Base-by-base conservation (phyloP, 2,888 invertebrate genomes). In the Diaphora mendica region DNA sequence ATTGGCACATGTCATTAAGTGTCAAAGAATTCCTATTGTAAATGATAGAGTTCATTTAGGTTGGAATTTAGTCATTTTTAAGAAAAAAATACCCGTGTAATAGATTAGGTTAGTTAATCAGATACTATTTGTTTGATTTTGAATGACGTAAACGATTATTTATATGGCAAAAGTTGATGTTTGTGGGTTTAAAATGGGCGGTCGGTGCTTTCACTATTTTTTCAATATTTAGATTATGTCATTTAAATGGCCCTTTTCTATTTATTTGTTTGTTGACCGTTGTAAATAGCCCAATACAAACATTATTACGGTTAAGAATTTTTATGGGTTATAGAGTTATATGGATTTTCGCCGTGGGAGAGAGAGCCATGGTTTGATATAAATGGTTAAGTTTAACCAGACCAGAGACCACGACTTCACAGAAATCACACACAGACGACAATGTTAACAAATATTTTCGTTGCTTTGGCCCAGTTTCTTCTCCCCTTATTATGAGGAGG, bases 101-200 rank as follows among this genome's bases (percentile, higher is more conserved):
- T 59, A 90, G 93, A 94, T 95, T 93, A 92, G 84, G 82, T 89
- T 94, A 93, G 82, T 89, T 94, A 94, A 95, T 95, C 95, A 90
- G 91, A 93, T 91, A 92, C 90, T 89, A 90, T 92, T 92, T 94
- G 91, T 94, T 94, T 93, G 90, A 86, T 85, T 80, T 77, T 76
- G 82, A 79, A 86, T 90, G 90, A 89, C 85, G 88, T 90, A 89
- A 89, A 86, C 85, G 84, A 87, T 85, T 83, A 83, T 85, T 86
- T 80, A 77, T 81, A 33, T 85, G 84, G 78, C 82, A 78, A 80
- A 77, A 83, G 77, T 74, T 62, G 84, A 82, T 83, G 75, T 75
- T 74, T 74, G 82, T 83, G 83, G 83, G 83, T 64, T 79, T 80
- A 74, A 75, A 80, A 80, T 80, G 71, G 79, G 86, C 87, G 84